These are phyloP conservation scores for Cyclargus thomasi DNA, from an alignment of 1,140 invertebrate genomes.

Conservation along the genomic window DNA sequence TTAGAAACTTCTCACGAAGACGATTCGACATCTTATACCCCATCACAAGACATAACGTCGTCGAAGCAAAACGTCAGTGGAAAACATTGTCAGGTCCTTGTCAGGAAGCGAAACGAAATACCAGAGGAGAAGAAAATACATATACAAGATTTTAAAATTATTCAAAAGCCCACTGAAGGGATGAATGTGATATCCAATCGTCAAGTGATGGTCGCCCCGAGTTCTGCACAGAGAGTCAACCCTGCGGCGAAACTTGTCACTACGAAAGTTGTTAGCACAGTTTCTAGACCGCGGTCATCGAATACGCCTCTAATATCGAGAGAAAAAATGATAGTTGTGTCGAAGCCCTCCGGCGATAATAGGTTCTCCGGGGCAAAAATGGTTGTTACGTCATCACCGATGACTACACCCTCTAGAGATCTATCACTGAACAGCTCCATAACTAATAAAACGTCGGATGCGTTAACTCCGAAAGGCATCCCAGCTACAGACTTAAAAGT, in stretches of 20 bases:
- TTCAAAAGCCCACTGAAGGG: constrained; percentile 62
- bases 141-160: constrained; percentile 62
- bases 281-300: constrained; percentile 43
- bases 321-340: constrained; percentile 73
- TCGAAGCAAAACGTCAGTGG: constrained; percentile 42
- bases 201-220: constrained; percentile 56
- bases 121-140: constrained; percentile 60
- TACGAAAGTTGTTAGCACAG: constrained; percentile 62
- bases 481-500: constrained; percentile 71
- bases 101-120: constrained; percentile 55
- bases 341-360: constrained; percentile 53
- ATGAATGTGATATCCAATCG: constrained; percentile 65
- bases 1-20: constrained; percentile 51
- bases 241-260: constrained; percentile 59
- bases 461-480: constrained; percentile 63
- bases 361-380: constrained; percentile 59
- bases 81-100: constrained; percentile 65
- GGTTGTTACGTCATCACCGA: constrained; percentile 53
- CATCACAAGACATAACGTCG: constrained; percentile 42
- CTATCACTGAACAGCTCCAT: constrained; percentile 35
- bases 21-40: constrained; percentile 39
- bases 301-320: constrained; percentile 40
- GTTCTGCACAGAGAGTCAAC: constrained; percentile 54
- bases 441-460: constrained; percentile 49
- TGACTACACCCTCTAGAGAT: constrained; percentile 47